These are phyloP conservation scores for Antechinus flavipes DNA, from an alignment of 2,113 vertebrate species.

Conservation along the genomic window DNA sequence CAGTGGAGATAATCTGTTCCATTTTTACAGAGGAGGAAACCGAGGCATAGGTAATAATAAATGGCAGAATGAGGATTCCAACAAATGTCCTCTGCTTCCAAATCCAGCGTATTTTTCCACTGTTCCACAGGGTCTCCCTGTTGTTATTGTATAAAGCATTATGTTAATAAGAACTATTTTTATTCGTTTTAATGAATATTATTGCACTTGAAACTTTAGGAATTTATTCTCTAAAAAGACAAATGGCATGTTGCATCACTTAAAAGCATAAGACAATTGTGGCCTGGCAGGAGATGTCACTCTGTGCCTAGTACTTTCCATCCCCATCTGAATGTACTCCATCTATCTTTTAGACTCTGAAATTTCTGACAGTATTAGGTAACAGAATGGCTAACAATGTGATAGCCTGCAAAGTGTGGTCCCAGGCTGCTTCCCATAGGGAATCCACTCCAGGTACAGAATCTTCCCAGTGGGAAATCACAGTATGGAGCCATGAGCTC, in stretches of 20 bases:
- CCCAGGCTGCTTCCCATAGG: not conserved
- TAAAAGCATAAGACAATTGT: slow-evolving; percentile 10
- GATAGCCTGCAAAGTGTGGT: not conserved
- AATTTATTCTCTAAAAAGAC: slow-evolving; percentile 11
- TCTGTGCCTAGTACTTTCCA: slow-evolving; percentile 30
- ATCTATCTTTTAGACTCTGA: not conserved
- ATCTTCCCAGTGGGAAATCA: not conserved
- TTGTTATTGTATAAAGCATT: not conserved
- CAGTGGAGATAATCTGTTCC: not conserved
- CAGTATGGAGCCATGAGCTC: not conserved
- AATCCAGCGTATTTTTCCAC: not conserved
- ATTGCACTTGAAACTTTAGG: not conserved
- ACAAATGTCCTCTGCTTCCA: not conserved
- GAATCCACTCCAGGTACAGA: not conserved
- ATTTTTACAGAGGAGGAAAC: not conserved
- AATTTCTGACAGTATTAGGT: not conserved
- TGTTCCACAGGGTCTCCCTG: not conserved
- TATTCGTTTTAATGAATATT: not conserved
- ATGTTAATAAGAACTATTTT: not conserved
- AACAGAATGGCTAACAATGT: not conserved
- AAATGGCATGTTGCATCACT: not conserved
- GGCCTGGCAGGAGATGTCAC: not conserved
- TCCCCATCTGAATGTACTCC: not conserved
- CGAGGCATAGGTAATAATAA: not conserved
- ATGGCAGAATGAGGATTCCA: not conserved